A percentile compares a stretch with the other conserved stretches of the same genome.
Evolutionary conservation across 2,888 invertebrate genomes (phyloP).

Genomic region (Calameuta filiformis): DNA sequence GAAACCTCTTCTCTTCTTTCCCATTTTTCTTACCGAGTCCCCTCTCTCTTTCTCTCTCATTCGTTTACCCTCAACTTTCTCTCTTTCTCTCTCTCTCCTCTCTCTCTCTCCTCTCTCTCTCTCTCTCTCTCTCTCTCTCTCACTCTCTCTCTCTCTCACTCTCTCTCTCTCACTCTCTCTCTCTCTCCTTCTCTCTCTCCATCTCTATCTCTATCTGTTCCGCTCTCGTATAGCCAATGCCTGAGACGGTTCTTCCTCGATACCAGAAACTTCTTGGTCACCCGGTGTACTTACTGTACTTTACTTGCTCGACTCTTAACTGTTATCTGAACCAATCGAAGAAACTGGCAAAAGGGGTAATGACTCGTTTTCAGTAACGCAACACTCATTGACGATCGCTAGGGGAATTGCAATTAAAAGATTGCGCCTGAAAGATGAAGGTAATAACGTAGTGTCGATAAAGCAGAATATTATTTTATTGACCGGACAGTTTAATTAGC

Average conservation of each 20-base stretch:
- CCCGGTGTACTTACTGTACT: background rate
- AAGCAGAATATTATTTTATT: background rate
- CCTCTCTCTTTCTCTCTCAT: slow-evolving; percentile 39
- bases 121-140: background rate
- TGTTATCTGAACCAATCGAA: background rate
- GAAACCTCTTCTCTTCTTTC: background rate
- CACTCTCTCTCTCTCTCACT: background rate
- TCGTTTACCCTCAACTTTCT: slow-evolving; percentile 29
- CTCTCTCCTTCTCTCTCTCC: background rate
- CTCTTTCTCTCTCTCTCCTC: background rate
- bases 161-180: background rate
- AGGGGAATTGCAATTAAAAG: background rate
- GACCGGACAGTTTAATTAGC: background rate
- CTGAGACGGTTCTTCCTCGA: background rate
- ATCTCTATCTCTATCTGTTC: background rate
- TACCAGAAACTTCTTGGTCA: background rate
- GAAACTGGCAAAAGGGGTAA: background rate
- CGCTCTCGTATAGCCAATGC: background rate
- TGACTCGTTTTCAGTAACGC: background rate
- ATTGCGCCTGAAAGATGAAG: background rate
- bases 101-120: background rate
- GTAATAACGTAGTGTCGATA: background rate
- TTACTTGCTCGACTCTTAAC: background rate
- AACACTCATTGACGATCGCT: background rate
- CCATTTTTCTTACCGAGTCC: background rate